phyloP scores from a whole-genome alignment of 2,797 vertebrate species.

The Tinamus major region DNA sequence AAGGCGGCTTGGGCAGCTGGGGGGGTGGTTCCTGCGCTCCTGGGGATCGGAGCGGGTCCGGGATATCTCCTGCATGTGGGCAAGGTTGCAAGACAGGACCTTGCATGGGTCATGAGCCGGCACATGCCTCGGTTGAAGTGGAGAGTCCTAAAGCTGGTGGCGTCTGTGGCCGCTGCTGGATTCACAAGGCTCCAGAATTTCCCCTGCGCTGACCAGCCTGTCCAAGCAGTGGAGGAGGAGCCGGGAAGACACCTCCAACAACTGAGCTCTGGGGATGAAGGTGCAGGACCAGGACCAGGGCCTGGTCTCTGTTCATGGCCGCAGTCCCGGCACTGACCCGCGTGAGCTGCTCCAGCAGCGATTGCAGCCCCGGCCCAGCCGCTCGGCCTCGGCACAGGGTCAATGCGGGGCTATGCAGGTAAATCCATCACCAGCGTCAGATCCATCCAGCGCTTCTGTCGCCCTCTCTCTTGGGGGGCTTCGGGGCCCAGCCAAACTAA shows the following conservation, averaged over 20 bases:
- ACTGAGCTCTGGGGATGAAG: neutral
- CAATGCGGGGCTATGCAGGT: no score
- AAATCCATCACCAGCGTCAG: neutral
- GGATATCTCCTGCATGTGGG: neutral
- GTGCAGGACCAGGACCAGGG: neutral
- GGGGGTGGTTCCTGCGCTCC: neutral
- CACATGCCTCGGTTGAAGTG: no score
- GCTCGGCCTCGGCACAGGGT: neutral
- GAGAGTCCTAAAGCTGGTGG: no score
- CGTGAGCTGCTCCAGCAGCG: neutral
- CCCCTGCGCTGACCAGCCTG: no score
- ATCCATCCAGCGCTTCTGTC: no score
- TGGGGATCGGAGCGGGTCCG: accelerated
- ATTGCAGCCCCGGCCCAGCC: neutral
- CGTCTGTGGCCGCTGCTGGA: no score
- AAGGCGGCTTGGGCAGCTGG: neutral
- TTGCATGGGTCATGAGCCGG: no score
- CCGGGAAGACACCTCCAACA: neutral
- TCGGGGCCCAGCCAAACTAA: neutral
- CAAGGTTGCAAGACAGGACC: neutral
- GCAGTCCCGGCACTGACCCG: no score
- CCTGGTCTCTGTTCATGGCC: no score
- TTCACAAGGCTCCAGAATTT: no score
- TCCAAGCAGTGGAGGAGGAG: neutral
- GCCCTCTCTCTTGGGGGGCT: no score